phyloP scores from a whole-genome alignment of 64 coral and sea anemone species.

The Dendrophyllia cribrosa region DNA sequence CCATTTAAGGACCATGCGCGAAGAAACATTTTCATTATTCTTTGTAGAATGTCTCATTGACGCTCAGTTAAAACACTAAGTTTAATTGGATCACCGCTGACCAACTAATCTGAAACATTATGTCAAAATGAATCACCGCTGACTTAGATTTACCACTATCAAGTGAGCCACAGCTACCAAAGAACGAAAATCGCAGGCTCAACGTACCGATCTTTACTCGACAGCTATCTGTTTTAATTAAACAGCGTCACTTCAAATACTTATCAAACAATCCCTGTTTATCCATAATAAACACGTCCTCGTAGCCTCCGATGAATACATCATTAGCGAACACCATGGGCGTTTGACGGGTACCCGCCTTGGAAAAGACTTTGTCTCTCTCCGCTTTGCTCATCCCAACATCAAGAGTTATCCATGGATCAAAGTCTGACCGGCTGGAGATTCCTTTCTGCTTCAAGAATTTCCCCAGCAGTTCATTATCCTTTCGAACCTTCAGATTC shows the following conservation, averaged over 20 bases:
- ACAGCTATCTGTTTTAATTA: background rate
- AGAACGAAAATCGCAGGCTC: background rate
- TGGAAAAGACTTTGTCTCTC: slow-evolving; percentile 85
- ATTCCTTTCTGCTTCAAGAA: slow-evolving; percentile 82
- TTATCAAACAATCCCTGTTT: slow-evolving; percentile 81
- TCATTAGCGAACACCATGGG: slow-evolving; percentile 95
- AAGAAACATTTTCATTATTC: too few relatives aligned
- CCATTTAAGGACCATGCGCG: too few relatives aligned
- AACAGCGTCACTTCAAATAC: slow-evolving; percentile 25
- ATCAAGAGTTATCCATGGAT: slow-evolving; percentile 83
- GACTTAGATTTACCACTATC: background rate
- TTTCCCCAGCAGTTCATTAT: slow-evolving; percentile 75
- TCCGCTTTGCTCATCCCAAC: slow-evolving; percentile 74
- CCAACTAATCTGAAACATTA: background rate
- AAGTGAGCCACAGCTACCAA: background rate
- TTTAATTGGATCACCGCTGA: background rate
- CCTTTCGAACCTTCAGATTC: slow-evolving; percentile 67
- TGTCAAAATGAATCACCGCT: background rate
- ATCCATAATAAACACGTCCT: slow-evolving; percentile 93
- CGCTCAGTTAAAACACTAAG: background rate
- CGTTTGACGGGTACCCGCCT: slow-evolving; percentile 76
- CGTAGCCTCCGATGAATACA: slow-evolving; percentile 82
- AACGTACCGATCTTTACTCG: background rate
- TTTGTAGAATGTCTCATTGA: background rate
- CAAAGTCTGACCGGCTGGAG: slow-evolving; percentile 59